phyloP scores from a whole-genome alignment of 2,888 invertebrate genomes.

The Argynnis bischoffii region DNA sequence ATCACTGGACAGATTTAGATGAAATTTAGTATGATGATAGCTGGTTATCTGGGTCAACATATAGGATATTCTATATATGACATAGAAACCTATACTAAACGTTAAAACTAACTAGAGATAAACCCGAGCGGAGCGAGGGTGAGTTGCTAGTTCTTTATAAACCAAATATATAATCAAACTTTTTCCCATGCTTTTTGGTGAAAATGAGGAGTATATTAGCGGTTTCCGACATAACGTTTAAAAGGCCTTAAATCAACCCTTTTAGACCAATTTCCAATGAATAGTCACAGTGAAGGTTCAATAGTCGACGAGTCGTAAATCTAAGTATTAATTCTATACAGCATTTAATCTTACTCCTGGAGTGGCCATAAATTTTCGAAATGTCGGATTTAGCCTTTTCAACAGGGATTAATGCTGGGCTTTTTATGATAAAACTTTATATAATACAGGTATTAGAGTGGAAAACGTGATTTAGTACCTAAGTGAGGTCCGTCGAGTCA shows the following conservation, averaged over 20 bases:
- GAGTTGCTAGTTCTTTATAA: too few relatives aligned
- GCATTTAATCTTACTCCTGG: slow-evolving; percentile 36
- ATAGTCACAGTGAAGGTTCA: slow-evolving; percentile 14
- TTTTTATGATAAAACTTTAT: background rate
- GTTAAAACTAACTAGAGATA: too few relatives aligned
- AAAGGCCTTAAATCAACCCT: slow-evolving; percentile 12
- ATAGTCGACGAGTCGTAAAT: slow-evolving; percentile 31
- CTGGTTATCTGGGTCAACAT: too few relatives aligned
- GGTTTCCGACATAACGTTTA: background rate
- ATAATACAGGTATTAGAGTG: background rate
- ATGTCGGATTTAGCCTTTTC: slow-evolving; percentile 26
- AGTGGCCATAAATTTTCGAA: slow-evolving; percentile 24
- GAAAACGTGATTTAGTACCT: background rate
- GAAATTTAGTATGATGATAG: too few relatives aligned
- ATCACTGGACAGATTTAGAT: too few relatives aligned
- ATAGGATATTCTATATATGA: too few relatives aligned
- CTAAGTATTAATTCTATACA: slow-evolving; percentile 37
- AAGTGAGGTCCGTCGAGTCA: background rate
- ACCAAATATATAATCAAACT: too few relatives aligned
- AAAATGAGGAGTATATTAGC: background rate
- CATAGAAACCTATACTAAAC: too few relatives aligned
- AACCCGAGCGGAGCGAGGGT: too few relatives aligned
- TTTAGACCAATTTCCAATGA: slow-evolving; percentile 13
- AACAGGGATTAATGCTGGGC: slow-evolving; percentile 6
- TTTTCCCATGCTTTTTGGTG: too few relatives aligned